Base-by-base conservation (phyloP, 2,797 vertebrate genomes). In the Manis pentadactyla region DNA sequence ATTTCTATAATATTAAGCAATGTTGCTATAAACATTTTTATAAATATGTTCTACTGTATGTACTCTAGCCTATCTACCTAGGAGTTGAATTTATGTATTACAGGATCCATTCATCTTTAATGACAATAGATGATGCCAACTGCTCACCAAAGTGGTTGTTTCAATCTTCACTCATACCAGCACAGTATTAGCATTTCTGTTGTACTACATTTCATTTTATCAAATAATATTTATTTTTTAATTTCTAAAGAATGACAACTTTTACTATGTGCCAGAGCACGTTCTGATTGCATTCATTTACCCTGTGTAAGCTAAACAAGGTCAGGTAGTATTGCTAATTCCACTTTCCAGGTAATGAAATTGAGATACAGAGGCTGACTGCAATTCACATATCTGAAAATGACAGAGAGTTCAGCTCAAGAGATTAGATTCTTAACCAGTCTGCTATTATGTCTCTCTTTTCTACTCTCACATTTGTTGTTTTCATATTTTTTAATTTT, bases 1-100 rank as follows among this genome's bases (percentile, higher is more conserved):
- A 75, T 7, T 90, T 95, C 57, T 94, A n/a, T 92, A 87, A 90
- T 85, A 92, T 37, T 84, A 90, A 93, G 29, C 17, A 86, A n/a
- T 77, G 42, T 42, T 87, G 53, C 66, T 88, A 74, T 94, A 87
- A 96, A 84, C 78, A 83, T 91, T 89, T 57, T 83, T 92, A 79
- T 68, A 95, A 95, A 87, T 78, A 31, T 39, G n/a, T 92, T 82
- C 29, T 69, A 73, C 37, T 87, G 0, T 82, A 64, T 31, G 17
- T 59, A 84, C 0, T 66, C 39, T 61, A 88, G 31, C 81, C 73
- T 94, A 34, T 46, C 73, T 27, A 68, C n/a, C 31, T 31, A 82
- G 84, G 90, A 90, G 21, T 37, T 25, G 37, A 87, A 85, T 69
- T 90, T 53, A 87, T 95, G 46, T 42, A 53, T 85, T 74, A 18